These are phyloP conservation scores for Microcebus ravelobensis DNA, from an alignment of 2,113 vertebrate species.

Conservation along the genomic window DNA sequence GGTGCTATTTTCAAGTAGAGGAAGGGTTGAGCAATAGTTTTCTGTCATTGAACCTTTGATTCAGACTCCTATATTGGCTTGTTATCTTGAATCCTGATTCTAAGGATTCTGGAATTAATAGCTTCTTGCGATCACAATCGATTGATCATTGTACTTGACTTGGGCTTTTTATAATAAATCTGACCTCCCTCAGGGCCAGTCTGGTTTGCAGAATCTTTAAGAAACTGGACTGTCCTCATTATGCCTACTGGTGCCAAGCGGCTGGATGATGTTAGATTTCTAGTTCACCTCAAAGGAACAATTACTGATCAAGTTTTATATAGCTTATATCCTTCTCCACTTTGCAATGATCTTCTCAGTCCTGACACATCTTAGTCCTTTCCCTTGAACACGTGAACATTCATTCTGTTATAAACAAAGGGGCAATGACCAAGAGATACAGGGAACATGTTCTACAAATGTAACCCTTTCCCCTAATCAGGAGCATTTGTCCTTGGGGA, in stretches of 20 bases:
- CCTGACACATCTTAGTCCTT: not conserved
- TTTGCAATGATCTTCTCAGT: not conserved
- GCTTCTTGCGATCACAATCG: not conserved
- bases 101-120: not conserved
- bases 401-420: not conserved
- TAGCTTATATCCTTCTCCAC: not conserved
- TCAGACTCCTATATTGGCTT: not conserved
- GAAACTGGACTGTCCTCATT: not conserved
- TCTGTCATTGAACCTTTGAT: not conserved
- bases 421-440: not conserved
- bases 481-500: not conserved
- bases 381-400: not conserved
- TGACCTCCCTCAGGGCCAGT: not conserved
- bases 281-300: not conserved
- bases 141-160: not conserved
- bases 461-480: not conserved
- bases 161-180: not conserved
- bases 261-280: not conserved
- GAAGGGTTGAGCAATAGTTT: not conserved
- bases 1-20: not conserved
- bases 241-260: not conserved
- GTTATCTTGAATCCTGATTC: not conserved
- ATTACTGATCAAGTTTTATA: not conserved
- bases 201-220: slow-evolving; percentile 4
- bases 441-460: not conserved